A percentile compares a stretch with the other conserved stretches of the same genome.
phyloP scores from a whole-genome alignment of 2,113 vertebrate genomes.

The Camelus dromedarius region DNA sequence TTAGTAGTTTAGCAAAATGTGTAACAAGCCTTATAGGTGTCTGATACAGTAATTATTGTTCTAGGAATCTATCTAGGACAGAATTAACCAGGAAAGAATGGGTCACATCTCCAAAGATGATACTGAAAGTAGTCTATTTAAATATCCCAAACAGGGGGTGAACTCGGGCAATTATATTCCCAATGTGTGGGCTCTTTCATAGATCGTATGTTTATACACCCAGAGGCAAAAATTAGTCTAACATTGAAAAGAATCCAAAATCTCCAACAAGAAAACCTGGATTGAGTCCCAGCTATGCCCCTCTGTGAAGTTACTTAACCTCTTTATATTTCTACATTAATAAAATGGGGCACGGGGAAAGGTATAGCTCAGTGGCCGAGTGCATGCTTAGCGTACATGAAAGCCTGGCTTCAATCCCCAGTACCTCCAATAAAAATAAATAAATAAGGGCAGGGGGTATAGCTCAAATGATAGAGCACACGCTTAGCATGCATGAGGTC shows the following conservation, averaged over 20 bases:
- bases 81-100: background rate
- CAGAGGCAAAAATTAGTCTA: background rate
- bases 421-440: too few relatives aligned
- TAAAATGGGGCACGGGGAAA: background rate
- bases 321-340: background rate
- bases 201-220: background rate
- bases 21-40: background rate
- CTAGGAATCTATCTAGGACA: background rate
- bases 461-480: too few relatives aligned
- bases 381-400: too few relatives aligned
- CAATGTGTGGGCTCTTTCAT: too few relatives aligned
- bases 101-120: background rate
- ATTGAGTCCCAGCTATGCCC: background rate
- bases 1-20: background rate
- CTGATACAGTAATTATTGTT: background rate
- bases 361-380: too few relatives aligned
- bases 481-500: too few relatives aligned
- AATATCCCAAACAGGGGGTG: background rate
- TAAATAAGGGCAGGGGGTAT: too few relatives aligned
- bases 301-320: background rate
- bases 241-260: background rate
- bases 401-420: too few relatives aligned
- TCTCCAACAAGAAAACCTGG: background rate
- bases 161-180: background rate
- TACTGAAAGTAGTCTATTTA: background rate